Conservation (phyloP, 2,888 invertebrate genomes). For the Odontomyia ornata region DNA sequence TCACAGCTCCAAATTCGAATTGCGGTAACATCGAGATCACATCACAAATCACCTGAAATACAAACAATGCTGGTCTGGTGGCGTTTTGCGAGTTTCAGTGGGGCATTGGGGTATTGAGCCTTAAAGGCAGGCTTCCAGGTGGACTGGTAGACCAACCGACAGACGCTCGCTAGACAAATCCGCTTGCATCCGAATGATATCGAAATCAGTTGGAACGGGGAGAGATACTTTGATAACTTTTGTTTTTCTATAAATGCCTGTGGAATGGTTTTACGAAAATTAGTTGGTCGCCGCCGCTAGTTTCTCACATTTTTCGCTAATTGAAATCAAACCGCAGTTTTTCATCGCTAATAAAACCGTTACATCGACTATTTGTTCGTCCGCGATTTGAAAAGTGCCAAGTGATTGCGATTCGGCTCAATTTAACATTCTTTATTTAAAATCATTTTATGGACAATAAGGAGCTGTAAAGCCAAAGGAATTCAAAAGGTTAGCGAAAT, state of each 20-base stretch:
- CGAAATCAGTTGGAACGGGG: conserved; percentile 16
- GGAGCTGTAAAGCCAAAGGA: background rate
- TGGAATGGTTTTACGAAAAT: conserved; percentile 38
- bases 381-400: background rate
- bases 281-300: conserved; percentile 42
- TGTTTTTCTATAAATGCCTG: conserved; percentile 45
- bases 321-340: conserved; percentile 22
- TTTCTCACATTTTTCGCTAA: conserved; percentile 26
- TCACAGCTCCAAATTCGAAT: conserved; percentile 10
- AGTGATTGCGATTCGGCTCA: background rate
- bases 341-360: background rate
- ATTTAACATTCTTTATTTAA: too few species aligned
- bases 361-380: background rate
- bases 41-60: conserved; percentile 6
- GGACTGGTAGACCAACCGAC: too few species aligned
- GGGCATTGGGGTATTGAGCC: conserved; percentile 14
- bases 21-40: background rate
- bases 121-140: background rate
- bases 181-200: conserved; percentile 6
- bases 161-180: conserved; percentile 10
- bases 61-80: conserved; percentile 11
- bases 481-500: background rate
- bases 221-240: conserved; percentile 29
- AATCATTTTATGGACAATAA: background rate
- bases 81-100: background rate